phyloP scores from a whole-genome alignment of 2,888 invertebrate species.

The Coronaproctus castanopsis region DNA sequence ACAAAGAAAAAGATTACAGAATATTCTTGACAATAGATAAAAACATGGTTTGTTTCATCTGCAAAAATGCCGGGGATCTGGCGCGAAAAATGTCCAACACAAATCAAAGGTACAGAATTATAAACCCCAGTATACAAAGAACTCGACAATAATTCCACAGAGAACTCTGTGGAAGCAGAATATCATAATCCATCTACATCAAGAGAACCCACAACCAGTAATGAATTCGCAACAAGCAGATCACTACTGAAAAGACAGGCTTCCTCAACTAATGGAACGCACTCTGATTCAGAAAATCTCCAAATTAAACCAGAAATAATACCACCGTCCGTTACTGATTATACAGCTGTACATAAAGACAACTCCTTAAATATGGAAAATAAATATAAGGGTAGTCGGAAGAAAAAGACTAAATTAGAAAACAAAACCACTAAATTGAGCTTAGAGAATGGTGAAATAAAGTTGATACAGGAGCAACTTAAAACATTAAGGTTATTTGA shows the following conservation, averaged over 20 bases:
- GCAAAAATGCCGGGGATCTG: neutral
- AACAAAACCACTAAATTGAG: neutral
- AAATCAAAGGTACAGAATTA: neutral
- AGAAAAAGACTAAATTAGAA: neutral
- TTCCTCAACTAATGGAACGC: neutral
- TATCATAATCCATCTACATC: neutral
- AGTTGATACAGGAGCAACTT: neutral
- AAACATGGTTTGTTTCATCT: neutral
- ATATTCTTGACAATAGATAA: neutral
- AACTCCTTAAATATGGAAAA: neutral
- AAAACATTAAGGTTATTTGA: neutral
- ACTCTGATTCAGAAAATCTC: neutral
- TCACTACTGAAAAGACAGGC: neutral
- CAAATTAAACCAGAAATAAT: neutral
- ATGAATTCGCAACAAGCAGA: neutral
- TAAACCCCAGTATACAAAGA: neutral
- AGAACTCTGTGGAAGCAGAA: neutral
- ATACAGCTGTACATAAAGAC: neutral
- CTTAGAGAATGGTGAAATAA: neutral
- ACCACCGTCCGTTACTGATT: neutral
- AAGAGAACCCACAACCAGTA: neutral
- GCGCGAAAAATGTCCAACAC: neutral
- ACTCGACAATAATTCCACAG: neutral
- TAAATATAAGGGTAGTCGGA: neutral
- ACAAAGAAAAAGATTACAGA: neutral